phyloP scores from a whole-genome alignment of 2,888 invertebrate genomes.

The Maniola hyperantus region DNA sequence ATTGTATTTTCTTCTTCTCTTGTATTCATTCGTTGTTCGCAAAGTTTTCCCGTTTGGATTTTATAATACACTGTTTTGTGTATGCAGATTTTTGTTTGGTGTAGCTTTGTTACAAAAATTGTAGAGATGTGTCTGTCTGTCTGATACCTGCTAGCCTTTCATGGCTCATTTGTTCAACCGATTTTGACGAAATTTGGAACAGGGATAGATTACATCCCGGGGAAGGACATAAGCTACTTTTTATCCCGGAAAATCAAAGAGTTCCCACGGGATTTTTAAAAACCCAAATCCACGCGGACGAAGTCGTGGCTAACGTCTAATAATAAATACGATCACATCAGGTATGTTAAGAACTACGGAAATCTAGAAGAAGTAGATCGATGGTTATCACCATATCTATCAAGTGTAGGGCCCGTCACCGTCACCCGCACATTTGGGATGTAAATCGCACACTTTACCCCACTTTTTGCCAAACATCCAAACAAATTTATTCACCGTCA shows the following conservation, averaged over 20 bases:
- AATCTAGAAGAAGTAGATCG: conserved; percentile 16
- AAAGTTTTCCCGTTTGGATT: conserved; percentile 16
- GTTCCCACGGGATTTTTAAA: too few species aligned
- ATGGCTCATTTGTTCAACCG: too few species aligned
- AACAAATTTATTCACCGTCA: conserved; percentile 72
- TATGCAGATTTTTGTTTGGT: background rate
- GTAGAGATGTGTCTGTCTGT: too few species aligned
- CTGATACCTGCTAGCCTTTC: too few species aligned
- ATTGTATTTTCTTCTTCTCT: conserved; percentile 19
- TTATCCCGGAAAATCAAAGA: too few species aligned
- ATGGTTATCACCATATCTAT: conserved; percentile 53
- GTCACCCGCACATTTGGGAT: conserved; percentile 59
- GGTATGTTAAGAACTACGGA: background rate
- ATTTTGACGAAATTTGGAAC: too few species aligned
- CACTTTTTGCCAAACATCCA: conserved; percentile 70
- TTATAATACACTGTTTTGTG: background rate
- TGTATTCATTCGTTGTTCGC: conserved; percentile 18
- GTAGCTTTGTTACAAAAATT: background rate
- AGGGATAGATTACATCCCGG: too few species aligned
- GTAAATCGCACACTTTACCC: conserved; percentile 71
- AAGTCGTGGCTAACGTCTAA: too few species aligned
- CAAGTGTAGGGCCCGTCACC: conserved; percentile 51
- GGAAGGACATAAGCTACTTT: too few species aligned
- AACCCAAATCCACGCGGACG: too few species aligned
- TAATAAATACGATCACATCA: too few species aligned